Conservation (phyloP, 2,888 invertebrate genomes). For the Platycheirus albimanus region DNA sequence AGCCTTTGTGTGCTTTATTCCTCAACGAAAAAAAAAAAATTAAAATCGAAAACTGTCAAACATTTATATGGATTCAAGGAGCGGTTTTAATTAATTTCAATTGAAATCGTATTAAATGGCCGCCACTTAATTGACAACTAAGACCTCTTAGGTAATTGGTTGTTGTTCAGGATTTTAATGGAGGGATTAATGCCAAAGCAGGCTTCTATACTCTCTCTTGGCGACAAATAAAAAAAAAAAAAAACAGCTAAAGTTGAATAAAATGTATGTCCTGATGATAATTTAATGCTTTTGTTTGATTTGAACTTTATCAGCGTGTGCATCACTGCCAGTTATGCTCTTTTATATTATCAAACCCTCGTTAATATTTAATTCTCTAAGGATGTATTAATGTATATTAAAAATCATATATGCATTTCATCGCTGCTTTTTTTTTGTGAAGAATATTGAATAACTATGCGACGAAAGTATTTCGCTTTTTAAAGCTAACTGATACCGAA, state of each 20-base stretch:
- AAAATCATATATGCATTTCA: too few relatives aligned
- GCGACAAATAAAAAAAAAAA: background rate
- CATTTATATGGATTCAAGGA: conserved; percentile 26
- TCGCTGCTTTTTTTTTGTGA: background rate
- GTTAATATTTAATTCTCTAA: conserved; percentile 64
- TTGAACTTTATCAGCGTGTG: conserved; percentile 53
- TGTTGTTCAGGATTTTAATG: conserved; percentile 27
- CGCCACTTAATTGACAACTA: conserved; percentile 48
- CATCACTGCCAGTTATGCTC: conserved; percentile 59
- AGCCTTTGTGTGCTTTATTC: background rate
- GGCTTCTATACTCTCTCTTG: background rate
- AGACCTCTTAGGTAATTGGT: conserved; percentile 39
- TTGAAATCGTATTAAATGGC: conserved; percentile 32
- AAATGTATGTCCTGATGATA: background rate
- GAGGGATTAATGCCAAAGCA: conserved; percentile 5
- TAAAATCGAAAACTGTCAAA: conserved; percentile 42
- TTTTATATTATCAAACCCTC: conserved; percentile 61
- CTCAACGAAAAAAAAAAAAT: background rate
- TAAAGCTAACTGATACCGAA: conserved; percentile 49
- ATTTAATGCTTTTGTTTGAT: conserved; percentile 3
- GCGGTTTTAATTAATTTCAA: conserved; percentile 61
- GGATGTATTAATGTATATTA: conserved; percentile 15
- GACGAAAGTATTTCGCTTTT: conserved; percentile 54
- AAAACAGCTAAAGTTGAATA: background rate
- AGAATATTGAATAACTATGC: conserved; percentile 60